phyloP scores from a whole-genome alignment of 1,140 invertebrate species.

The Thrips palmi region DNA sequence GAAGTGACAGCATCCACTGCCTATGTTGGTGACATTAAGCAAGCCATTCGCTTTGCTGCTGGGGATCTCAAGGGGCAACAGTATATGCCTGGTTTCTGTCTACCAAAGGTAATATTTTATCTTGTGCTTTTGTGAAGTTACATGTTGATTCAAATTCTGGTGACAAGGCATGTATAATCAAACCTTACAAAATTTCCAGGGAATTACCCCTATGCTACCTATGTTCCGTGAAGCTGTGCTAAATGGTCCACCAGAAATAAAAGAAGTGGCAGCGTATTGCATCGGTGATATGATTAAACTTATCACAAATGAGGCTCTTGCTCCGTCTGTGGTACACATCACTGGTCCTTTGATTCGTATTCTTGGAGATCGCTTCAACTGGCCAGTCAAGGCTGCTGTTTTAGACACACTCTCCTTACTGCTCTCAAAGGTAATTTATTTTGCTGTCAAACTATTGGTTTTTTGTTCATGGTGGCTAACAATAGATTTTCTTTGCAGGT shows the following conservation, averaged over 20 bases:
- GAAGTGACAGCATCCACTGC: slow-evolving; percentile 61
- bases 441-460: not conserved
- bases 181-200: slow-evolving; percentile 26
- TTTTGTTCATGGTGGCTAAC: slow-evolving; percentile 14
- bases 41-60: slow-evolving; percentile 75
- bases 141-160: not conserved
- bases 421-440: slow-evolving; percentile 52
- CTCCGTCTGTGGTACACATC: slow-evolving; percentile 89
- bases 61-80: slow-evolving; percentile 67
- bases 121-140: not conserved
- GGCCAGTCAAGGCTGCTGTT: slow-evolving; percentile 88
- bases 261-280: slow-evolving; percentile 87
- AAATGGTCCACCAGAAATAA: slow-evolving; percentile 83
- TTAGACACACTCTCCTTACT: slow-evolving; percentile 83
- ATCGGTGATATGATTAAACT: slow-evolving; percentile 81
- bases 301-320: slow-evolving; percentile 66
- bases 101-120: slow-evolving; percentile 47
- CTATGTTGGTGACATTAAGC: slow-evolving; percentile 74
- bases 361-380: slow-evolving; percentile 85
- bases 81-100: slow-evolving; percentile 81
- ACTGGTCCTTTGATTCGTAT: slow-evolving; percentile 95
- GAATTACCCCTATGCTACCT: slow-evolving; percentile 81
- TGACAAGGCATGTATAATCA: slow-evolving; percentile 4
- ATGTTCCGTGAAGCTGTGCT: slow-evolving; percentile 92
- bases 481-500: slow-evolving; percentile 45